Base-by-base conservation (phyloP, 2,113 vertebrate genomes). In the Chloropsis cyanopogon region DNA sequence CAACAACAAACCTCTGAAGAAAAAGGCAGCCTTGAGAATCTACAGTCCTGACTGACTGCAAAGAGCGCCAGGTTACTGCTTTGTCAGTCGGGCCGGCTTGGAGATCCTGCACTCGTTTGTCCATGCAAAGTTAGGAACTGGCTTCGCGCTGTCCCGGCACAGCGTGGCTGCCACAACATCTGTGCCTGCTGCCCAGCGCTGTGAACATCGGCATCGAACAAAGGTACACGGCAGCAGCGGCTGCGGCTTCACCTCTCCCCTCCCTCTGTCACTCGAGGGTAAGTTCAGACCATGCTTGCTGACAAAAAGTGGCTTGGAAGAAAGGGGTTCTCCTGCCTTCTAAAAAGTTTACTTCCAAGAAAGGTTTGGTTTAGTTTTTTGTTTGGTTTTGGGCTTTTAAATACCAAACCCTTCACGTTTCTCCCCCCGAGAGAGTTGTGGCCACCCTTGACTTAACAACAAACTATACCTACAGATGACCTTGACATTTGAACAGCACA, bases 211-310 rank as follows among this genome's bases (percentile, higher is more conserved):
- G 9, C 39, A 33, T 7, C 33, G 3, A 46, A 3, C 17, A 5
- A 11, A 59, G 20, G 23, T 2, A 39, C 63, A 2, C 16, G 10
- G 56, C 57, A 46, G 52, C 46, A 31, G 41, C 0, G 8, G 18
- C 3, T 1, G 18, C 29, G 53, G 20, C 7, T 6, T 9, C 49
- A 21, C 26, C 46, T 1, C 52, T 46, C 13, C 0, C 35, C 64
- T 49, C 42, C 5, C 39, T 39, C 33, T 0, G 0, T 2, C 53
- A 0, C 42, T 19, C 4, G 6, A 18, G 15, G 28, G 0, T 10
- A 21, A 61, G 7, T 7, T 24, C 25, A 28, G 52, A 50, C 11
- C 33, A 10, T 2, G 25, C n/a, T 20, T 37, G 6, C 42, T 50
- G 22, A 16, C 2, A 10, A 24, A 18, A 28, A 59, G 9, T 12